These are phyloP conservation scores for Xiphophorus couchianus DNA, from an alignment of 2,113 vertebrate genomes.

Conservation along the genomic window DNA sequence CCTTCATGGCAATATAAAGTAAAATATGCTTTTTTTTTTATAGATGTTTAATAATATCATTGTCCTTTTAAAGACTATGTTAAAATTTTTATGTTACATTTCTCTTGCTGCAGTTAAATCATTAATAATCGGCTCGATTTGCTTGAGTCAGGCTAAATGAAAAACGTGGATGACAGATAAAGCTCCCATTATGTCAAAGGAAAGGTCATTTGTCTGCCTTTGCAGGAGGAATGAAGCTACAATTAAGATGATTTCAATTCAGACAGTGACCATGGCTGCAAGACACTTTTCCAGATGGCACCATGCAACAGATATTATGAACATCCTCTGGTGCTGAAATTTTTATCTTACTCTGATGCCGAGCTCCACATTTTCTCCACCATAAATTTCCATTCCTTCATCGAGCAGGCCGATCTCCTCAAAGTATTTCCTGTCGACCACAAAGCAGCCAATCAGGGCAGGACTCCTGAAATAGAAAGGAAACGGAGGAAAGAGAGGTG, in stretches of 20 bases:
- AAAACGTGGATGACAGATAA: conserved; percentile 31
- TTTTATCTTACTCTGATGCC: conserved; percentile 76
- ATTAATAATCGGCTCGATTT: conserved; percentile 20
- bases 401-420: conserved; percentile 81
- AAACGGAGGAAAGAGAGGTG: not conserved
- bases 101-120: not conserved
- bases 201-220: conserved; percentile 37
- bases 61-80: not conserved
- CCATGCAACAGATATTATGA: not conserved
- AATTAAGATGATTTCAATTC: conserved; percentile 11
- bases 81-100: not conserved
- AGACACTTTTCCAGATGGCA: not conserved
- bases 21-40: not conserved
- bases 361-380: conserved; percentile 84
- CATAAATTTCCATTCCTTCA: conserved; percentile 82
- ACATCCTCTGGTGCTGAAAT: not conserved
- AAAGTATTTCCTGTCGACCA: conserved; percentile 81
- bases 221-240: not conserved
- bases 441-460: conserved; percentile 81
- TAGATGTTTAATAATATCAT: not conserved
- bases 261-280: not conserved
- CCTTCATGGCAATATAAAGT: not conserved
- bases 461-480: conserved; percentile 72
- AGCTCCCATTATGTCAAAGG: conserved; percentile 28
- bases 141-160: conserved; percentile 25